Base-by-base conservation (phyloP, 1,140 invertebrate genomes). In the Steinernema feltiae region DNA sequence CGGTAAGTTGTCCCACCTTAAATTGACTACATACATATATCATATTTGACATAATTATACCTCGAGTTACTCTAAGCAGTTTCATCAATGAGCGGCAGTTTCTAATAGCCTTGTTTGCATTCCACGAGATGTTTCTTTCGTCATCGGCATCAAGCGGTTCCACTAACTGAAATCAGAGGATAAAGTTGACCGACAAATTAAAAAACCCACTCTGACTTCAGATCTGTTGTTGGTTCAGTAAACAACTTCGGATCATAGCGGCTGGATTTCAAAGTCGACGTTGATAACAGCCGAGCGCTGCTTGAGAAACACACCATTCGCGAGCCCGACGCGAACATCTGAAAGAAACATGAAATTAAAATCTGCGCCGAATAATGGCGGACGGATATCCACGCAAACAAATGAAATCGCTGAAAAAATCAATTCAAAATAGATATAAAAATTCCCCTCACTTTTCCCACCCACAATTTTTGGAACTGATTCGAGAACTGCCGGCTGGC, bases 41-140 rank as follows among this genome's bases (percentile, higher is more conserved):
- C 73, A 79, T 24, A 17, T 15, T 31, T 70, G 1, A 31, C 46
- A 31, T 48, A 69, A 35, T 81, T 31, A 21, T 48, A 82, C 82
- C 84, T 74, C 84, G 70, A 30, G 77, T 81, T 21, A 83, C 78
- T 30, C 75, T 73, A 48, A 76, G 76, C n/a, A 85, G 73, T 70
- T 85, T 84, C 85, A 85, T 84, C n/a, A 85, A 31, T 3, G 84
- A 85, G 3, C 69, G 71, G 71, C 84, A 85, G 72, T 86, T 86
- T 31, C 69, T 30, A 24, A 86, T 75, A 12, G 76, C 82, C 31
- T 73, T 76, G 24, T 79, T 80, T 77, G 71, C 83, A 86, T 73
- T 85, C 85, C 18, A 81, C 48, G 81, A 46, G 46, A 76, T 86
- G 48, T 83, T 83, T 15, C 81, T 80, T 3, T 75, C 69, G 63